These are phyloP conservation scores for Rana temporaria DNA, from an alignment of 2,113 vertebrate genomes.

Conservation along the genomic window DNA sequence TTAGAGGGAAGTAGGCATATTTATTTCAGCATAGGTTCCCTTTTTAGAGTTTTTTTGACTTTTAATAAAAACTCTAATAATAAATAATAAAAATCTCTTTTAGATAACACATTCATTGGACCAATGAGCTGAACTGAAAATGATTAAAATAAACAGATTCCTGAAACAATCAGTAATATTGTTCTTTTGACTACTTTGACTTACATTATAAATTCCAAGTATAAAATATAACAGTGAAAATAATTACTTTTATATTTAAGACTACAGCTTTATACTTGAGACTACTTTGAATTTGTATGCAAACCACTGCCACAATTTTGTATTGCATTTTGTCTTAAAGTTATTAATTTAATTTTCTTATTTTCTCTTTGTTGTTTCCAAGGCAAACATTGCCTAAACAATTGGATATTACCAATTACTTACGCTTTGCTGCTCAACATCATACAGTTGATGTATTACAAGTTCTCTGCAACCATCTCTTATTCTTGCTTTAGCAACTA, in stretches of 20 bases:
- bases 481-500: conserved; percentile 4
- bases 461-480: neutral
- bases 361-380: neutral
- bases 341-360: conserved; percentile 4
- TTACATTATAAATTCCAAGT: neutral
- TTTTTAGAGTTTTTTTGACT: no score
- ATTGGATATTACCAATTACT: conserved; percentile 6
- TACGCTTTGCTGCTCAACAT: conserved; percentile 8
- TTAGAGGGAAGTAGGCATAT: no score
- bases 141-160: no score
- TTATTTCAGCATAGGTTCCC: no score
- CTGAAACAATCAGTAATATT: neutral
- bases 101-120: no score
- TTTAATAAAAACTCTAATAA: no score
- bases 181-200: neutral
- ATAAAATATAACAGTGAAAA: neutral
- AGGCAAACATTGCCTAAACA: conserved; percentile 3
- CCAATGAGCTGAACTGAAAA: no score
- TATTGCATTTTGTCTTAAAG: neutral
- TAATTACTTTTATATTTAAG: neutral
- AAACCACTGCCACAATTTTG: neutral
- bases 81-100: no score
- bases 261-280: no score
- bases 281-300: neutral
- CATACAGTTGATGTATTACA: neutral